These are phyloP conservation scores for Tragelaphus buxtoni DNA, from an alignment of 2,113 vertebrate species.

Conservation along the genomic window DNA sequence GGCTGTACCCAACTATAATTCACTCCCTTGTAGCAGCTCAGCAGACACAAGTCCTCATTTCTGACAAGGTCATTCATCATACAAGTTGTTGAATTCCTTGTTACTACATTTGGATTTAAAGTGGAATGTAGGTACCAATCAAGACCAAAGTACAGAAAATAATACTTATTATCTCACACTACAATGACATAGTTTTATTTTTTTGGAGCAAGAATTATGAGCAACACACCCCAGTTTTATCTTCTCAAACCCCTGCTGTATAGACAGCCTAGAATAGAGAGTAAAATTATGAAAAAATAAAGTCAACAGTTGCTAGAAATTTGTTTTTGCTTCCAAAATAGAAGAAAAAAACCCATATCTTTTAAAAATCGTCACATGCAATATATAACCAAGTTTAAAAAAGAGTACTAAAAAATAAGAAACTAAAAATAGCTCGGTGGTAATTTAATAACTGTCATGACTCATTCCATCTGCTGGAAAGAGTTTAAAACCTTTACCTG, in stretches of 20 bases:
- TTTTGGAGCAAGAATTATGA: neutral
- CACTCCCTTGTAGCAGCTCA: too few species aligned
- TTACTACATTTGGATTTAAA: neutral
- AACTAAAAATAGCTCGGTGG: constrained; percentile 75
- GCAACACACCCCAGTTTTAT: neutral
- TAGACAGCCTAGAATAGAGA: neutral
- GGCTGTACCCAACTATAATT: neutral
- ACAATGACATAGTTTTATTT: neutral
- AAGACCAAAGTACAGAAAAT: neutral
- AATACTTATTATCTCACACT: neutral
- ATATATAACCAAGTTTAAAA: constrained; percentile 68
- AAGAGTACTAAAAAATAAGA: constrained; percentile 58
- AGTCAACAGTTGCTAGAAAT: constrained; percentile 19
- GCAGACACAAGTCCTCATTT: neutral
- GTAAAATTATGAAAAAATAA: neutral
- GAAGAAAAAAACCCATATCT: constrained; percentile 61
- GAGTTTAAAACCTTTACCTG: constrained; percentile 76
- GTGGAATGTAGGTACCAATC: neutral
- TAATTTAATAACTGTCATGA: constrained; percentile 79
- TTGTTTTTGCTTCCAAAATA: constrained; percentile 69
- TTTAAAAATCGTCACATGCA: constrained; percentile 67
- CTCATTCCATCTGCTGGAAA: constrained; percentile 75
- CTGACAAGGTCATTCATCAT: neutral
- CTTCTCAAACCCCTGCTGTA: neutral
- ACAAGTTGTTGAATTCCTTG: neutral